Evolutionary conservation across 30 jellyfish, hydroid and myxozoan genomes (phyloP).

Genomic region (Hydra vulgaris): DNA sequence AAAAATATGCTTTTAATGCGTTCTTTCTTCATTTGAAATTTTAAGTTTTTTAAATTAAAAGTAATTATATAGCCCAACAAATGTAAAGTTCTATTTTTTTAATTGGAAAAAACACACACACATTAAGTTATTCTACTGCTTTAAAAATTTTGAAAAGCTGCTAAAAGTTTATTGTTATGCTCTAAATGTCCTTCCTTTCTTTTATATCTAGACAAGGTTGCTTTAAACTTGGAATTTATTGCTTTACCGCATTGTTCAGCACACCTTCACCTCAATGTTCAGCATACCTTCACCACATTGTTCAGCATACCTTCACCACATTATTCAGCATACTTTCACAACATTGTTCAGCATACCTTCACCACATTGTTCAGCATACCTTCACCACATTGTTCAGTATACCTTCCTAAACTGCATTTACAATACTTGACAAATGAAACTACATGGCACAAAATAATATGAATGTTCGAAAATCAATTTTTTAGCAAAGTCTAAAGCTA

Average conservation of each 20-base stretch:
- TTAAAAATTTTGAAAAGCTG: no score
- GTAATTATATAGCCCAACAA: background rate
- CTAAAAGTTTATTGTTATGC: background rate
- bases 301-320: no score
- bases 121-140: background rate
- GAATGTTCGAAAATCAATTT: background rate
- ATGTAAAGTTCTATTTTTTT: background rate
- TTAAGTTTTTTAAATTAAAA: no score
- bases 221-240: background rate
- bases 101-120: background rate
- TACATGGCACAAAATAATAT: background rate
- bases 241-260: background rate
- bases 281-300: no score
- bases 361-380: no score
- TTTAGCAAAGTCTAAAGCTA: background rate
- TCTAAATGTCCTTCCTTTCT: background rate
- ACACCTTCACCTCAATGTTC: no score
- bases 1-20: background rate
- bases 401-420: background rate
- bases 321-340: no score
- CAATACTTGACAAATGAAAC: background rate
- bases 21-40: no score
- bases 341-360: no score
- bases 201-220: background rate
- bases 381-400: no score